A percentile compares a stretch with the other conserved stretches of the same genome.
Conservation (phyloP, 2,797 vertebrate species). For the Muscicapa comitata region DNA sequence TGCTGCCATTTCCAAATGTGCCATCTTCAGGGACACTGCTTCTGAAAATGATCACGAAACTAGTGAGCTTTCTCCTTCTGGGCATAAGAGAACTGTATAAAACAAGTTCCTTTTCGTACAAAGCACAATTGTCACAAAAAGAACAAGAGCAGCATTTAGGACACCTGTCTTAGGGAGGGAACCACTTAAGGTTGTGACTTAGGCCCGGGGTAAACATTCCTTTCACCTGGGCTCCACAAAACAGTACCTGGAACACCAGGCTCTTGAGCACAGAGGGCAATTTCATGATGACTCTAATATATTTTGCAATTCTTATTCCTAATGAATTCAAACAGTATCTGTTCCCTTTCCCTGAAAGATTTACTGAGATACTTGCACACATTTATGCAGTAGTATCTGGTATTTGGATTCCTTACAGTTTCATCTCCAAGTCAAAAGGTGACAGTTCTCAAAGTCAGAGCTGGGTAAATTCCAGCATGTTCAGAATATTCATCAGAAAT, state of each 20-base stretch:
- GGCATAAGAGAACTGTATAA: neutral
- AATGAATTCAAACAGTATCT: neutral
- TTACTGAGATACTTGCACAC: neutral
- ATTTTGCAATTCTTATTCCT: neutral
- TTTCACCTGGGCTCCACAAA: neutral
- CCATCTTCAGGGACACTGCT: neutral
- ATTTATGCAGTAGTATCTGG: neutral
- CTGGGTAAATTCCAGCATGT: neutral
- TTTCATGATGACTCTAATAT: neutral
- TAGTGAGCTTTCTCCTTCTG: neutral
- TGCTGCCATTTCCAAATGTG: neutral
- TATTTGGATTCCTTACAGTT: neutral
- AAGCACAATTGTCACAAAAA: neutral
- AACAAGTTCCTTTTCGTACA: neutral
- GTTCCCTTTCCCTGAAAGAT: neutral
- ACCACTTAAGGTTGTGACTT: neutral
- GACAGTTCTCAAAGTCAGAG: neutral
- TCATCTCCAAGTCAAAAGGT: neutral
- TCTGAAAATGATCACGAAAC: neutral
- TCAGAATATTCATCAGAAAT: neutral
- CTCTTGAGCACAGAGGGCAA: neutral
- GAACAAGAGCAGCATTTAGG: neutral
- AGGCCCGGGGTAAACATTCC: neutral
- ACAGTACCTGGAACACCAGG: neutral
- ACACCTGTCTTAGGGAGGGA: neutral